Evolutionary conservation across 2,797 vertebrate species (phyloP).

Genomic region (Garrulus glandarius): DNA sequence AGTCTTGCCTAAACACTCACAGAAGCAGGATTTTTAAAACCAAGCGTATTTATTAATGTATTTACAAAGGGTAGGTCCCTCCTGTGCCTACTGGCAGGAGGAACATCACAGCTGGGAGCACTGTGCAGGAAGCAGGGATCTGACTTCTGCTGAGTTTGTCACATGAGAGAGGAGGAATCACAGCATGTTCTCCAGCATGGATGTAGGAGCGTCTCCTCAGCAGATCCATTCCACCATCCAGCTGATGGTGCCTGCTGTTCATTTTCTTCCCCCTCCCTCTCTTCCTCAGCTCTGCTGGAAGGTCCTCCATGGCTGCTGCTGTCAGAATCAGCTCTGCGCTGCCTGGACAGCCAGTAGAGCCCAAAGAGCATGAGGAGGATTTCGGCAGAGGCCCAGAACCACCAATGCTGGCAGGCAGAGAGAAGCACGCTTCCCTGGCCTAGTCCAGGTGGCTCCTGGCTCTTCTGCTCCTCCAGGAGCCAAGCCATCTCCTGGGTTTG

Average conservation of each 20-base stretch:
- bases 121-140: background rate
- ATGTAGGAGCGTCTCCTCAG: background rate
- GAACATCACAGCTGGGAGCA: background rate
- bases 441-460: accelerated
- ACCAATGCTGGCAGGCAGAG: background rate
- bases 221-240: background rate
- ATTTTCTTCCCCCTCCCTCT: background rate
- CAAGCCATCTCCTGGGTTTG: background rate
- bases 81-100: background rate
- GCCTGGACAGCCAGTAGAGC: background rate
- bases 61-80: background rate
- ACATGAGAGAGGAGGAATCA: background rate
- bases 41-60: background rate
- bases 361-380: background rate
- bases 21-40: background rate
- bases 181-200: accelerated
- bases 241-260: background rate
- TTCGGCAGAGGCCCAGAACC: background rate
- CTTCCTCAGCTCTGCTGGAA: background rate
- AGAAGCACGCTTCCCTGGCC: accelerated
- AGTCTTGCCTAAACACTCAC: background rate
- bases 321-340: background rate
- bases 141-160: background rate
- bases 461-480: background rate
- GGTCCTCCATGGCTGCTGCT: background rate